phyloP scores from a whole-genome alignment of 1,140 invertebrate genomes.

The Ericerus pela region DNA sequence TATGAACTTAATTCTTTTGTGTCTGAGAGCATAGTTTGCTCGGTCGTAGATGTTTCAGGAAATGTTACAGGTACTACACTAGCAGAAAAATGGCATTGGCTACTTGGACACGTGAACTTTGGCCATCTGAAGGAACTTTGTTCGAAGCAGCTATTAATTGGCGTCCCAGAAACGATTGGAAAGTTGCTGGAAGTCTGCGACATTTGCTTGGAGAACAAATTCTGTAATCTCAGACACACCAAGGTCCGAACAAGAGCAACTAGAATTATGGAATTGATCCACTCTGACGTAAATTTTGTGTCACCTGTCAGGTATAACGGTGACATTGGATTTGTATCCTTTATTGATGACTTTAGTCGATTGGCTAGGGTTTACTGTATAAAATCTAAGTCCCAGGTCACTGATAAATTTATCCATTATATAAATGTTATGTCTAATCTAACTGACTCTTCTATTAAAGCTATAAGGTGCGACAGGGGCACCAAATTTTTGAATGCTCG shows the following conservation, averaged over 20 bases:
- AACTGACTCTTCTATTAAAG: constrained; percentile 3
- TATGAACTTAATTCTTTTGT: constrained; percentile 8
- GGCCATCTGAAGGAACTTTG: constrained; percentile 20
- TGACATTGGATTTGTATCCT: constrained; percentile 23
- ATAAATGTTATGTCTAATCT: neutral
- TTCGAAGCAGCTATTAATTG: neutral
- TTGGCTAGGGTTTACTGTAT: constrained; percentile 19
- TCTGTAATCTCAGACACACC: constrained; percentile 18
- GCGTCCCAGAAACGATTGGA: neutral
- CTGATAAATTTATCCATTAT: constrained; percentile 21
- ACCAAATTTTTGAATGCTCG: constrained; percentile 14
- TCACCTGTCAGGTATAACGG: constrained; percentile 18
- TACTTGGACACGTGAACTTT: constrained; percentile 22
- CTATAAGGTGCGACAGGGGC: constrained; percentile 16
- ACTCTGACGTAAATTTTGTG: constrained; percentile 22
- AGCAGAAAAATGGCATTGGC: constrained; percentile 9
- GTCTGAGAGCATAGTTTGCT: too few relatives aligned
- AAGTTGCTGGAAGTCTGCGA: constrained; percentile 18
- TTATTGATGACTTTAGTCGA: constrained; percentile 27
- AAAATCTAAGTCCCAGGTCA: constrained; percentile 23
- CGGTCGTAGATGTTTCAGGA: neutral
- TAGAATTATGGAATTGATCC: constrained; percentile 21
- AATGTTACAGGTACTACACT: neutral
- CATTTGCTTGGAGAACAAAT: constrained; percentile 20
- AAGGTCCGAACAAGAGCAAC: constrained; percentile 11